Percentiles rank a stretch among this genome's conserved stretches.
phyloP scores from a whole-genome alignment of 2,113 vertebrate species.

The Erythrolamprus reginae region DNA sequence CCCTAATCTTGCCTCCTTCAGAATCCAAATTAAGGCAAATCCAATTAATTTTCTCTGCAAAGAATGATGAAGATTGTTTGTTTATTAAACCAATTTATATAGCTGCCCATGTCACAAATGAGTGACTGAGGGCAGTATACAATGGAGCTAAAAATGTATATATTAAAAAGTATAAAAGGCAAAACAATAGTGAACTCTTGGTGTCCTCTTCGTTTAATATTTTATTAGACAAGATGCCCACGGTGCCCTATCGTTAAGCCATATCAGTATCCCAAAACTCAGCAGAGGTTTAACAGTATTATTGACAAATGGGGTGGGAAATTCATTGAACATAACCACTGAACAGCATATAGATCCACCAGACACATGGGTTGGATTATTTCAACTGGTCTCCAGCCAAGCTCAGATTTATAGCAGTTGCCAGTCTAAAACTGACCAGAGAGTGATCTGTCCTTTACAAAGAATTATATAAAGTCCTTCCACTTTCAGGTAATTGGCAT shows the following conservation, averaged over 20 bases:
- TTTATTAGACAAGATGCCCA: background rate
- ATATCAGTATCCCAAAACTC: background rate
- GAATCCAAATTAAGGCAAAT: background rate
- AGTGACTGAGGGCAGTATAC: background rate
- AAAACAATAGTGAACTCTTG: background rate
- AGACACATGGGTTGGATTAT: background rate
- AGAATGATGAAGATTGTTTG: background rate
- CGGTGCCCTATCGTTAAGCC: background rate
- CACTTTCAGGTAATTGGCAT: background rate
- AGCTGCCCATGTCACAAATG: background rate
- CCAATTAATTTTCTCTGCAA: background rate
- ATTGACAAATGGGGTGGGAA: background rate
- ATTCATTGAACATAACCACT: background rate
- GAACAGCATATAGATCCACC: background rate
- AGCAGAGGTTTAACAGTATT: background rate
- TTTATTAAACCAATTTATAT: background rate
- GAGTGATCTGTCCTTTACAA: background rate
- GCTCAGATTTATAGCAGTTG: background rate
- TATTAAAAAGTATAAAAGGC: background rate
- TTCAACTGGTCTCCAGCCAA: background rate
- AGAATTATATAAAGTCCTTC: background rate
- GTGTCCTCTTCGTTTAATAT: background rate
- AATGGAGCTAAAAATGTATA: background rate
- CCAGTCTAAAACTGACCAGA: background rate
- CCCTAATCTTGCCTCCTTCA: background rate